A percentile compares a stretch with the other conserved stretches of the same genome.
Evolutionary conservation across 2,888 invertebrate genomes (phyloP).

Genomic region (Rhingia rostrata): DNA sequence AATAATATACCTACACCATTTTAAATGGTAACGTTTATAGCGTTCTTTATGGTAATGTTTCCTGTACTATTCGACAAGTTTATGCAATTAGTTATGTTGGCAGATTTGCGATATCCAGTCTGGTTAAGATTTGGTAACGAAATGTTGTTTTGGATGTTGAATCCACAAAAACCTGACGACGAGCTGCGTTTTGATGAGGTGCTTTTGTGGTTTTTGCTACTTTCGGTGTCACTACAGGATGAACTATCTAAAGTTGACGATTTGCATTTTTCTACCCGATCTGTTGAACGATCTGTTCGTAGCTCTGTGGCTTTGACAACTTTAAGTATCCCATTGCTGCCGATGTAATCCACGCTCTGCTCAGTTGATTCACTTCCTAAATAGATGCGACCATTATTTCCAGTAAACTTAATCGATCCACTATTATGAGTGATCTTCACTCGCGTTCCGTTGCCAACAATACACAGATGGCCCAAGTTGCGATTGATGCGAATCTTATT

Average conservation of each 20-base stretch:
- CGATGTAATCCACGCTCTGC: conserved; percentile 80
- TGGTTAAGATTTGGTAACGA: conserved; percentile 75
- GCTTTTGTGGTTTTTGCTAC: conserved; percentile 31
- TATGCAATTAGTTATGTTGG: conserved; percentile 77
- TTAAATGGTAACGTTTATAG: conserved; percentile 79
- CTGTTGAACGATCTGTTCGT: conserved; percentile 25
- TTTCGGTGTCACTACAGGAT: conserved; percentile 43
- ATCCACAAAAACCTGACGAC: conserved; percentile 27
- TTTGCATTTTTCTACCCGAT: conserved; percentile 45
- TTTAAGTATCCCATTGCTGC: conserved; percentile 81
- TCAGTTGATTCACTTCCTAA: conserved; percentile 80
- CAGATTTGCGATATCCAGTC: conserved; percentile 32
- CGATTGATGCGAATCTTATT: conserved; percentile 80
- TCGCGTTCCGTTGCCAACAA: conserved; percentile 80
- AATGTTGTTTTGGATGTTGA: conserved; percentile 69
- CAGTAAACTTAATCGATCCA: conserved; percentile 80
- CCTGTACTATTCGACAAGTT: conserved; percentile 78
- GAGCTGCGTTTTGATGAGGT: background rate
- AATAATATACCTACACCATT: conserved; percentile 11
- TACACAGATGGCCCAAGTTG: conserved; percentile 79
- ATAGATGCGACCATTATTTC: conserved; percentile 81
- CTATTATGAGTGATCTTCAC: conserved; percentile 80
- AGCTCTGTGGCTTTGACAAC: conserved; percentile 78
- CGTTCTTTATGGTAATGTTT: conserved; percentile 79
- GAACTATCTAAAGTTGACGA: conserved; percentile 22